These are phyloP conservation scores for Pollenia labialis DNA, from an alignment of 2,888 invertebrate genomes.

Conservation along the genomic window DNA sequence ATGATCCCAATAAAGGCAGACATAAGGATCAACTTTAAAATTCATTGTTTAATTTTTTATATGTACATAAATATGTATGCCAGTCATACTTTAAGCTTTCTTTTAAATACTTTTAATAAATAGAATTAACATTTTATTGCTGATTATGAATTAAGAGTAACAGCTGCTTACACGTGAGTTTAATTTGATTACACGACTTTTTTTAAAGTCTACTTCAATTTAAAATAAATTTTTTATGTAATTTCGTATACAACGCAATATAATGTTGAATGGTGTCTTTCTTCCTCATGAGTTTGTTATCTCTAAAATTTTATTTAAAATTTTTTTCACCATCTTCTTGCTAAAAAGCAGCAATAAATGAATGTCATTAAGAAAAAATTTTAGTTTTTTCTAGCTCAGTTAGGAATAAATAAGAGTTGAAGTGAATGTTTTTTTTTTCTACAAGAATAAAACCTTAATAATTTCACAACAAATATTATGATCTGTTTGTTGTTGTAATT, in stretches of 20 bases:
- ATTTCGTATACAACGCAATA: background rate
- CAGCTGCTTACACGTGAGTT: conserved; percentile 50
- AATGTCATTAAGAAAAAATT: background rate
- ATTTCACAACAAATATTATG: background rate
- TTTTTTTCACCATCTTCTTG: background rate
- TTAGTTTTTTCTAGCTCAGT: background rate
- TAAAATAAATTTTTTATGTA: background rate
- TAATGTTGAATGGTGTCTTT: too few relatives aligned
- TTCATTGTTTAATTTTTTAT: background rate
- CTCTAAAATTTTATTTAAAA: background rate
- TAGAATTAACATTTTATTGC: background rate
- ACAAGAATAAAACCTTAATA: background rate
- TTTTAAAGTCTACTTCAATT: background rate
- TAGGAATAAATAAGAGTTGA: background rate
- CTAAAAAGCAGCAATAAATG: too few relatives aligned
- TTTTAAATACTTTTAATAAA: too few relatives aligned
- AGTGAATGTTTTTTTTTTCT: background rate
- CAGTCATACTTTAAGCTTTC: too few relatives aligned
- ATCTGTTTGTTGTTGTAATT: background rate
- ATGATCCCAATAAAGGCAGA: background rate
- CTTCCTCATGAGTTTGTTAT: background rate
- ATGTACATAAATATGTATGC: too few relatives aligned
- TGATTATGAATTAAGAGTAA: background rate
- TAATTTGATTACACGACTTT: conserved; percentile 48
- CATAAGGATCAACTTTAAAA: background rate